Evolutionary conservation across 1,140 invertebrate species (phyloP), one percentile per base, ranked within the genome.

Genomic region (Drosophila sechellia): DNA sequence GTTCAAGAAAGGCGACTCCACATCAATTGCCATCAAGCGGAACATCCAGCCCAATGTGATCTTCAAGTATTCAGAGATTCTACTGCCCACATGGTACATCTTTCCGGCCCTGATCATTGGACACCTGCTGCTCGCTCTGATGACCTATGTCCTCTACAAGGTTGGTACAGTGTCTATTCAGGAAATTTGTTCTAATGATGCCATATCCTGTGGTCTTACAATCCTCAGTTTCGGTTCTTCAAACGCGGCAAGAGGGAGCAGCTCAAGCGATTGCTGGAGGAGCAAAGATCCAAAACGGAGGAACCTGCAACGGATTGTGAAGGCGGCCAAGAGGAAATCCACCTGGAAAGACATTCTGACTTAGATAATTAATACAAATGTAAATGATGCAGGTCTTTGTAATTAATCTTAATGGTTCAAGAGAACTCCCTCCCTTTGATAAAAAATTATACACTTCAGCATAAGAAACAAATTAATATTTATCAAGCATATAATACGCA

Each of bases 11-110:
- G 2, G 45, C 5, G 45, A 48, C n/a, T 11, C 22, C 22, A 13
- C 13, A 25, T 48, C 59, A 15, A 77, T 90, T 4, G 27, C 10
- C 0, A 77, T 92, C 2, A 70, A 39, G 8, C 74, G 53, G 5
- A 91, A 73, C 15, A 79, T 91, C 1, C 74, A 86, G 3, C 81
- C 91, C 5, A 89, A 83, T 60, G 71, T 92, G 15, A 85, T 92
- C 43, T 89, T 86, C 0, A 91, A 89, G 37, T 27, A 79, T 90
- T 76, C 57, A 85, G 45, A 46, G 54, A 31, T 4, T 6, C 27
- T 5, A 11, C 49, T 69, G 4, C 74, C 89, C 42, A 71, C 90
- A 15, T 92, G 83, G 89, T 48, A 27, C 12, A 25, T 48, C 13
- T n/a, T 48, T n/a, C 6, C 25, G 22, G 13, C 45, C 6, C 2